These are phyloP conservation scores for Gambusia holbrooki DNA, from an alignment of 2,113 vertebrate species.

Conservation along the genomic window DNA sequence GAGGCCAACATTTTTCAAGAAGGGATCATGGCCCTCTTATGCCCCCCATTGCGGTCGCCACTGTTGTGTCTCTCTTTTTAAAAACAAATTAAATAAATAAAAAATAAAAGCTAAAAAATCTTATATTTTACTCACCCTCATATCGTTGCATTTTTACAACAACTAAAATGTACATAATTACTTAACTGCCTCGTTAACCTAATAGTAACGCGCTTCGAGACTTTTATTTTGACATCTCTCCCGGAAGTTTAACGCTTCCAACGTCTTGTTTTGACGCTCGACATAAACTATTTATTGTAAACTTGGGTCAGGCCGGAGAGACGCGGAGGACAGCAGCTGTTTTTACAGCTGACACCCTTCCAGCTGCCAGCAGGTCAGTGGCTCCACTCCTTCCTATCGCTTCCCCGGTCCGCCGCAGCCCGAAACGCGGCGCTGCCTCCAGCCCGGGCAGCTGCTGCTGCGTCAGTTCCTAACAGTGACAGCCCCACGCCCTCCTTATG, in stretches of 20 bases:
- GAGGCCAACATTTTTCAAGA: too few species aligned
- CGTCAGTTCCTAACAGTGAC: slow-evolving; percentile 12
- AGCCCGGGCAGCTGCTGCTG: not conserved
- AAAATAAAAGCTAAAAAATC: too few species aligned
- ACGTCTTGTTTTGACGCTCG: not conserved
- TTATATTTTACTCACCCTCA: too few species aligned
- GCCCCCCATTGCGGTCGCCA: too few species aligned
- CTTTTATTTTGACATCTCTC: slow-evolving; percentile 36
- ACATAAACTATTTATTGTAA: slow-evolving; percentile 42
- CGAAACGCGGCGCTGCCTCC: not conserved
- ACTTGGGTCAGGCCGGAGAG: slow-evolving; percentile 51
- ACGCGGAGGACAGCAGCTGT: slow-evolving; percentile 43
- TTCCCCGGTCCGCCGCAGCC: not conserved
- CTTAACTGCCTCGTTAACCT: too few species aligned
- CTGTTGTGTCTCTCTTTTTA: too few species aligned
- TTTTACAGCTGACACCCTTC: slow-evolving; percentile 61
- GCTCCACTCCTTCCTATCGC: not conserved
- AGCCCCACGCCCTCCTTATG: slow-evolving; percentile 3
- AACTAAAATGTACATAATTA: too few species aligned
- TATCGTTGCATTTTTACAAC: too few species aligned
- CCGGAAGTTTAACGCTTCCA: not conserved
- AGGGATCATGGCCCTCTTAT: too few species aligned
- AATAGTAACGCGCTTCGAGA: not conserved
- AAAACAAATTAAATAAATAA: too few species aligned
- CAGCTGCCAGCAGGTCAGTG: slow-evolving; percentile 54